Base-by-base conservation (phyloP, 2,888 invertebrate species). In the Macaria liturata region DNA sequence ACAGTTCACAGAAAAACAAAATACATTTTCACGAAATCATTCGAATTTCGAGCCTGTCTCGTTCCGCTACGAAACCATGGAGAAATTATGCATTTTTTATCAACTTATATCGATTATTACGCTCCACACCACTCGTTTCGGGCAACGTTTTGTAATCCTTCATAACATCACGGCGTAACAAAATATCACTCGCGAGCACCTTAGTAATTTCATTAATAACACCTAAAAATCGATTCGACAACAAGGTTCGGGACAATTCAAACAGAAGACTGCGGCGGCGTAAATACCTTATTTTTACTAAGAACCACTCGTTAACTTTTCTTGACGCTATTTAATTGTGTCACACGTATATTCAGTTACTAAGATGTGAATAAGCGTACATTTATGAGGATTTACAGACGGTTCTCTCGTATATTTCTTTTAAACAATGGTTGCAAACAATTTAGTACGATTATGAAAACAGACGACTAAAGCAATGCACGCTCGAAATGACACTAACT, bases 171-270 rank as follows among this genome's bases (percentile, higher is more conserved):
- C 83, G 69, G 72, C 77, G 76, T 71, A 75, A 76, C 78, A 81
- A 77, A 81, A 81, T 84, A 87, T 84, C 83, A 88, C 83, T 81
- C 81, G 78, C 84, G 76, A 88, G 83, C 86, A 88, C 86, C 83
- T 87, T 80, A 74, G 83, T 89, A 87, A 90, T 90, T 90, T 90
- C 88, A 90, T 88, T 91, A 90, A 91, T 91, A 91, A 89, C 89
- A 89, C 84, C 86, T 88, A 89, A 91, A 91, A 90, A 91, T 91
- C 91, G 91, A 91, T 91, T 78, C 78, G 82, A 88, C 88, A 85
- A 82, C 84, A 86, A 80, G 79, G 85, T 83, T 83, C 85, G 84
- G 84, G 86, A 86, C 87, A 86, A 88, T 87, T 86, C 86, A 80
- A 84, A 87, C 81, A 82, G 78, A 82, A 85, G 78, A 83, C 87